Percentiles rank a stretch among this genome's conserved stretches.
phyloP scores from a whole-genome alignment of 2,113 vertebrate genomes.

The Verasper variegatus region DNA sequence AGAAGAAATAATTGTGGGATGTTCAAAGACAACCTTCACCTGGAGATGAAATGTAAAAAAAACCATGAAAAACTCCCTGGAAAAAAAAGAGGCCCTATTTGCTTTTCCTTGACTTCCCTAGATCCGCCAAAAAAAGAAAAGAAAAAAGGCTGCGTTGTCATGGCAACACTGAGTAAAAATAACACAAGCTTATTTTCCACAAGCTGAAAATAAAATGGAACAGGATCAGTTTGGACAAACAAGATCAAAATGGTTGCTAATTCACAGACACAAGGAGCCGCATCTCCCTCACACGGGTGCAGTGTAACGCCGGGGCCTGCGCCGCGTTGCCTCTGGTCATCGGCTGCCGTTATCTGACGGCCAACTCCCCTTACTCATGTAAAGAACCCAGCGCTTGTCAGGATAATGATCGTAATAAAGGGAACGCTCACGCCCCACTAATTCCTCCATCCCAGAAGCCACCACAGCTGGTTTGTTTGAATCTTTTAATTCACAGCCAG shows the following conservation, averaged over 20 bases:
- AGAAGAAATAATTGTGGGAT: no score
- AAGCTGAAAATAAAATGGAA: slow-evolving; percentile 82
- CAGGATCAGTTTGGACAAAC: slow-evolving; percentile 81
- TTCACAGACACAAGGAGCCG: slow-evolving; percentile 58
- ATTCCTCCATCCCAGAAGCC: slow-evolving; percentile 82
- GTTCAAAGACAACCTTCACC: no score
- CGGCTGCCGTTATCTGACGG: slow-evolving; percentile 43
- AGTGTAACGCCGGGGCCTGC: slow-evolving; percentile 11
- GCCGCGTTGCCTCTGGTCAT: slow-evolving; percentile 37
- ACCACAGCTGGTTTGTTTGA: slow-evolving; percentile 83
- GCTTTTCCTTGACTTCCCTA: slow-evolving; percentile 70
- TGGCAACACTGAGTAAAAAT: slow-evolving; percentile 87
- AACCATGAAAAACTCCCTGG: slow-evolving; percentile 40
- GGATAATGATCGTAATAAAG: slow-evolving; percentile 84
- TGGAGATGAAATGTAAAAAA: slow-evolving; percentile 25
- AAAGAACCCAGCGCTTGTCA: slow-evolving; percentile 78
- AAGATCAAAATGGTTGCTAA: slow-evolving; percentile 82
- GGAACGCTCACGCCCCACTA: slow-evolving; percentile 81
- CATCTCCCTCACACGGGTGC: slow-evolving; percentile 19
- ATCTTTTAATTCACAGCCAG: slow-evolving; percentile 82
- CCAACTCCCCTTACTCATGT: slow-evolving; percentile 70
- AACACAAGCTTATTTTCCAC: slow-evolving; percentile 83
- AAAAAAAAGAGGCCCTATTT: slow-evolving; percentile 57
- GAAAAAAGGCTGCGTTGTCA: slow-evolving; percentile 75
- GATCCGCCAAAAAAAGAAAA: slow-evolving; percentile 59